These are phyloP conservation scores for Tragelaphus strepsiceros DNA, from an alignment of 2,113 vertebrate species.

Conservation along the genomic window DNA sequence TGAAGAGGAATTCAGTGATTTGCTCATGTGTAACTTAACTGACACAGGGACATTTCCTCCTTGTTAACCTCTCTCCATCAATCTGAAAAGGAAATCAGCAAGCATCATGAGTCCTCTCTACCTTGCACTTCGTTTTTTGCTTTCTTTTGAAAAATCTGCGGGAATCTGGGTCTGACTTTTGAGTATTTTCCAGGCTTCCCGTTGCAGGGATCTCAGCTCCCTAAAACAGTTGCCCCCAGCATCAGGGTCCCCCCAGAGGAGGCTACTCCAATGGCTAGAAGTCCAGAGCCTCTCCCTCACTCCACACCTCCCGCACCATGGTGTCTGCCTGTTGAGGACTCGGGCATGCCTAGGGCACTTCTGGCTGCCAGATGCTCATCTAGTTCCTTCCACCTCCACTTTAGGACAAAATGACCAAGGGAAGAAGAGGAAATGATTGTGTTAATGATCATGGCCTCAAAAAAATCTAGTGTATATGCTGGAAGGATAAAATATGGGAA, in stretches of 20 bases:
- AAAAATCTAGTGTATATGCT: background rate
- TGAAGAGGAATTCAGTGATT: background rate
- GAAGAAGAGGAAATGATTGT: slow-evolving; percentile 5
- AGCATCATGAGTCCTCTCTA: background rate
- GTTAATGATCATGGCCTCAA: background rate
- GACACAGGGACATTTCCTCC: background rate
- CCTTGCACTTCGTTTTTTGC: background rate
- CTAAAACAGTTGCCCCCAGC: background rate
- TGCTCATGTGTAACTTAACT: background rate
- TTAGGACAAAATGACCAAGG: background rate
- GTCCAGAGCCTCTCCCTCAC: background rate
- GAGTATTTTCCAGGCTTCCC: background rate
- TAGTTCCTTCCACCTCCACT: slow-evolving; percentile 5
- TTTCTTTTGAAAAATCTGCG: background rate
- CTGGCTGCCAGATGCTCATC: slow-evolving; percentile 42
- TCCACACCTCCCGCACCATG: background rate
- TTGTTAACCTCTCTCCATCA: background rate
- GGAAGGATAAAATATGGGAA: background rate
- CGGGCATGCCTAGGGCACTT: background rate
- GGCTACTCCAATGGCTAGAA: background rate
- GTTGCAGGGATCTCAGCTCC: background rate
- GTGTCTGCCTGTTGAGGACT: background rate
- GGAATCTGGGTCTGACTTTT: background rate
- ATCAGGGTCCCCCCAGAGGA: background rate
- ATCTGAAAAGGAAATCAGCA: background rate